Conservation (phyloP, 2,113 vertebrate species). For the Nannospalax galili region DNA sequence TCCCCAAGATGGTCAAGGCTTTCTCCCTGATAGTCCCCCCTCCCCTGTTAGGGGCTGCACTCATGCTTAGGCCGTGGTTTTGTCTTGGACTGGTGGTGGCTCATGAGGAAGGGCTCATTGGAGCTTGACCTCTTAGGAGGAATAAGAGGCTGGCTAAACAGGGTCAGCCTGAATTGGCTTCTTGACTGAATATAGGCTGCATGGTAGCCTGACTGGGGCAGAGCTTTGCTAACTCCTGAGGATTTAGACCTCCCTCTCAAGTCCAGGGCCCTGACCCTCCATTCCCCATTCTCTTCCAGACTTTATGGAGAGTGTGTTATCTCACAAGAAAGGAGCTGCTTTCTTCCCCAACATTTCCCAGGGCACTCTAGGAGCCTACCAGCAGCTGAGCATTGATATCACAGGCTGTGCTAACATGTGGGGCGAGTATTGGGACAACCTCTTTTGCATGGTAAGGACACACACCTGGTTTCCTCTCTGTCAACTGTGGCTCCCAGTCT, state of each 20-base stretch:
- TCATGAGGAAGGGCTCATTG: neutral
- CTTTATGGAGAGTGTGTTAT: conserved; percentile 88
- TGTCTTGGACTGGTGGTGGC: neutral
- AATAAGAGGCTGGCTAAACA: neutral
- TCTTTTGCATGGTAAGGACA: conserved; percentile 90
- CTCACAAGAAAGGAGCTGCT: conserved; percentile 91
- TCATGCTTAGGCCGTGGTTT: neutral
- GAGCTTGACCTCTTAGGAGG: neutral
- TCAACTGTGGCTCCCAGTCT: neutral
- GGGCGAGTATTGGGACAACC: conserved; percentile 94
- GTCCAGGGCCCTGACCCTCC: neutral
- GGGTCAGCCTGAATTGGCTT: neutral
- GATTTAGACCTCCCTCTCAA: neutral
- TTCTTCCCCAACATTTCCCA: conserved; percentile 86
- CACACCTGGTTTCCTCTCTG: too few relatives aligned
- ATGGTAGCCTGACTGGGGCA: neutral
- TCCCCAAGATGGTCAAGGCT: neutral
- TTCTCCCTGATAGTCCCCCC: too few relatives aligned
- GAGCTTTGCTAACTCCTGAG: neutral
- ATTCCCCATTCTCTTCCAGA: conserved; percentile 82
- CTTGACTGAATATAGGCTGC: neutral
- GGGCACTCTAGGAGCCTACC: conserved; percentile 89
- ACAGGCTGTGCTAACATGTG: conserved; percentile 94
- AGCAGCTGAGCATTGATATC: conserved; percentile 89
- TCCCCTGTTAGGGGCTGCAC: neutral